These are phyloP conservation scores for Lerema accius DNA, from an alignment of 1,140 invertebrate genomes.

Conservation along the genomic window DNA sequence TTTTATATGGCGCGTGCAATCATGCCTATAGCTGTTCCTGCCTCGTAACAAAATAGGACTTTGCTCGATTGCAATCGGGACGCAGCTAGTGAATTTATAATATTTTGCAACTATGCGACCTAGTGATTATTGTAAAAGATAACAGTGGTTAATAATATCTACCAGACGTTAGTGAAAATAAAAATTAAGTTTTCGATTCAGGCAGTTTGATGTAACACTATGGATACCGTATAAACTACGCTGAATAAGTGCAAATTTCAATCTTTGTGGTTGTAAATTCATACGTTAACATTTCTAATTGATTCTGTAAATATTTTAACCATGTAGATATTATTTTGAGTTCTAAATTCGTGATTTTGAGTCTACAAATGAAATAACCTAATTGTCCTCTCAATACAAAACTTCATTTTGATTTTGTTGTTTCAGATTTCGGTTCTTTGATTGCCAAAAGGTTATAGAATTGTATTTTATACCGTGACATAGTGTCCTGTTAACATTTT, in stretches of 20 bases:
- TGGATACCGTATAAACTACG: conserved; percentile 45
- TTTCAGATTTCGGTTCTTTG: conserved; percentile 54
- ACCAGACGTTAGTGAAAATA: conserved; percentile 56
- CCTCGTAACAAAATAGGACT: conserved; percentile 73
- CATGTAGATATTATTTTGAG: conserved; percentile 39
- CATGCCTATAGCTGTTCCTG: conserved; percentile 52
- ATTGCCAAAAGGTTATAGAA: conserved; percentile 14
- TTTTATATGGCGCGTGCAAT: conserved; percentile 70
- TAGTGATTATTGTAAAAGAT: conserved; percentile 42
- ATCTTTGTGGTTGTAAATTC: conserved; percentile 35
- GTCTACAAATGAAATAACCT: conserved; percentile 63
- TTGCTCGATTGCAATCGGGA: conserved; percentile 55
- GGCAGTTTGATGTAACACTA: conserved; percentile 40
- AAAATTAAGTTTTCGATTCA: conserved; percentile 76
- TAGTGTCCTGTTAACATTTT: conserved; percentile 6
- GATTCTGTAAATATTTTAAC: conserved; percentile 43
- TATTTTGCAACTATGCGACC: conserved; percentile 50
- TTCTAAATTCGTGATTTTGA: conserved; percentile 38
- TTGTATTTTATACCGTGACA: conserved; percentile 27
- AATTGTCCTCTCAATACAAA: conserved; percentile 49
- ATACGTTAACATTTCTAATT: background rate
- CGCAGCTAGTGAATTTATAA: conserved; percentile 47
- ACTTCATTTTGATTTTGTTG: conserved; percentile 78
- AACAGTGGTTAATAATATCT: conserved; percentile 34
- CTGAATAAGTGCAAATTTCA: conserved; percentile 41